phyloP scores from a whole-genome alignment of 2,797 vertebrate genomes.

The Darevskia mixta region DNA sequence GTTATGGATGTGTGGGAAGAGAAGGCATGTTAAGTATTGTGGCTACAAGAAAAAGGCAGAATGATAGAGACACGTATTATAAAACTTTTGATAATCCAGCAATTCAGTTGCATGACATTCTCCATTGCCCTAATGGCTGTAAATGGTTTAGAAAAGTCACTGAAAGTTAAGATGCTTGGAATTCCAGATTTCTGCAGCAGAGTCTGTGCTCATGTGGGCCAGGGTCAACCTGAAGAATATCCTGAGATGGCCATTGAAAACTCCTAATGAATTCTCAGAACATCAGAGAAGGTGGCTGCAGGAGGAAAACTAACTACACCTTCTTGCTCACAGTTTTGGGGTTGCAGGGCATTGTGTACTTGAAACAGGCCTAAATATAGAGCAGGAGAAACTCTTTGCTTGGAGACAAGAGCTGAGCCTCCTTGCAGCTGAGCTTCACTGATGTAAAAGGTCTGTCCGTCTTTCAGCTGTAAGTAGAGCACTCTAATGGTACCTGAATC shows the following conservation, averaged over 20 bases:
- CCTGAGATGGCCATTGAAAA: neutral
- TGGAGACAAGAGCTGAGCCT: neutral
- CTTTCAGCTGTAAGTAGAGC: neutral
- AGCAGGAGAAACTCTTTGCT: neutral
- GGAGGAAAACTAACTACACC: neutral
- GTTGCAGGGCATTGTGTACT: neutral
- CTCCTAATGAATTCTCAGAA: neutral
- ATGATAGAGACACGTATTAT: neutral
- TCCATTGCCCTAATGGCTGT: neutral
- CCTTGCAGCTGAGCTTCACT: neutral
- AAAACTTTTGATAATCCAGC: neutral
- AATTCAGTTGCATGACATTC: neutral
- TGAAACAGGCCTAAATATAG: neutral
- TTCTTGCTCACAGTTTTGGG: neutral
- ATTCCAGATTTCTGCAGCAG: neutral
- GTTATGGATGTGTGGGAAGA: neutral
- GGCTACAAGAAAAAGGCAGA: no score
- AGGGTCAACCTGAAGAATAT: neutral
- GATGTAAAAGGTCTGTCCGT: neutral
- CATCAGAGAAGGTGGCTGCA: neutral
- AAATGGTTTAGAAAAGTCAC: neutral
- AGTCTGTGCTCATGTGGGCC: neutral
- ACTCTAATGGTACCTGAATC: neutral
- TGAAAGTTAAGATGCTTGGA: neutral
- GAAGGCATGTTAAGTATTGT: no score